phyloP scores from a whole-genome alignment of 2,888 invertebrate genomes.

The Eulithis testata region DNA sequence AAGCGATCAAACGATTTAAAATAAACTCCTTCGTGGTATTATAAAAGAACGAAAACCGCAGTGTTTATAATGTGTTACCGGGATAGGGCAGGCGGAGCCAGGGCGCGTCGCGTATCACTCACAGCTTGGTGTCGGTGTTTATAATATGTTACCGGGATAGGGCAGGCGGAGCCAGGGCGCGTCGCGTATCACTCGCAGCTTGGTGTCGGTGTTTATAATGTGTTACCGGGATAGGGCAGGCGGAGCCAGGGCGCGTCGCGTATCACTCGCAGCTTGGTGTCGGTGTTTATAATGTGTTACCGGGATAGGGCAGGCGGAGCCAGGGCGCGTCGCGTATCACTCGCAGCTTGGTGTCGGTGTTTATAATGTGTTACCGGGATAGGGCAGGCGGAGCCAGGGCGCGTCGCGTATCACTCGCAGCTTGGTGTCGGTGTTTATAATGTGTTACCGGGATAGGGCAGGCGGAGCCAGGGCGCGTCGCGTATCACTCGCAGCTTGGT shows the following conservation, averaged over 20 bases:
- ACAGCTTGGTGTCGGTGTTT: conserved; percentile 79
- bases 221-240: conserved; percentile 24
- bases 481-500: conserved; percentile 87
- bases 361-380: conserved; percentile 8
- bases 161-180: conserved; percentile 88
- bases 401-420: conserved; percentile 88
- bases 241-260: conserved; percentile 90
- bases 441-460: conserved; percentile 24
- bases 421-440: conserved; percentile 66
- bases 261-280: conserved; percentile 87
- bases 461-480: conserved; percentile 89
- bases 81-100: conserved; percentile 84
- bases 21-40: no score
- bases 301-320: conserved; percentile 73
- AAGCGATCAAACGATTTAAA: no score
- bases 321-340: conserved; percentile 90
- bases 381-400: conserved; percentile 86
- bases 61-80: neutral
- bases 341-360: conserved; percentile 82
- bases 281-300: neutral
- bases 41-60: no score
- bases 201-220: conserved; percentile 51
- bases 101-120: conserved; percentile 88
- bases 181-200: conserved; percentile 87
- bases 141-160: conserved; percentile 12